A percentile compares a stretch with the other conserved stretches of the same genome.
Evolutionary conservation across 2,888 invertebrate species (phyloP).

Genomic region (Bursaphelenchus okinawaensis): DNA sequence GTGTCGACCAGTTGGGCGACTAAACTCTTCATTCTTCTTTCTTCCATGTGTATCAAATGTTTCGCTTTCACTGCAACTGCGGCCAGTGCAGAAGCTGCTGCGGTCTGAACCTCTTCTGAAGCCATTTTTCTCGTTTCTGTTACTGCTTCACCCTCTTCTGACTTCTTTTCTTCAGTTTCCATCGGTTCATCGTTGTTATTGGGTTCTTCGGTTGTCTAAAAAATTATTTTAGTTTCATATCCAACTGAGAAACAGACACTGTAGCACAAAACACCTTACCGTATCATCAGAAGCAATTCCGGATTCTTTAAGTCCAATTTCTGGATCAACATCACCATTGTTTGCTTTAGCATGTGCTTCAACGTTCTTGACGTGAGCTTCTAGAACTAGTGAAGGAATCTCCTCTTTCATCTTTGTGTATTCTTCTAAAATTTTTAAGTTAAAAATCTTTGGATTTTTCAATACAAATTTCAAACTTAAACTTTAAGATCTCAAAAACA

Average conservation of each 20-base stretch:
- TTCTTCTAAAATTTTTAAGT: slow-evolving; percentile 67
- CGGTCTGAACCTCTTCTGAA: slow-evolving; percentile 63
- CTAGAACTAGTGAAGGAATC: slow-evolving; percentile 89
- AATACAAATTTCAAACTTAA: neutral
- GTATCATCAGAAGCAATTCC: slow-evolving; percentile 75
- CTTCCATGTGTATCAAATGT: slow-evolving; percentile 94
- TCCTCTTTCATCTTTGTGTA: slow-evolving; percentile 94
- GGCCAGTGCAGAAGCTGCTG: slow-evolving; percentile 90
- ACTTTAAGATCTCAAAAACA: neutral
- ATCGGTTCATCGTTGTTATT: slow-evolving; percentile 19
- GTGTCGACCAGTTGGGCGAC: slow-evolving; percentile 96
- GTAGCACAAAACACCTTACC: neutral
- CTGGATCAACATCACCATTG: slow-evolving; percentile 71
- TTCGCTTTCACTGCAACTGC: slow-evolving; percentile 98
- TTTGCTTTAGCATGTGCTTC: slow-evolving; percentile 66
- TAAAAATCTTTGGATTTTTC: neutral
- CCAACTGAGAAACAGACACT: slow-evolving; percentile 10
- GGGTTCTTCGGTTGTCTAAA: slow-evolving; percentile 27
- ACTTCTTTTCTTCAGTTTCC: slow-evolving; percentile 28
- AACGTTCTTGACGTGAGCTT: slow-evolving; percentile 89
- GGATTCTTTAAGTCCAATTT: slow-evolving; percentile 75
- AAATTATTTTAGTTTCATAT: neutral
- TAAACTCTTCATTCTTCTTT: slow-evolving; percentile 92
- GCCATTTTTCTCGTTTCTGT: slow-evolving; percentile 34
- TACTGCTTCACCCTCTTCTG: slow-evolving; percentile 31